Percentiles rank a stretch among this genome's conserved stretches.
phyloP scores from a whole-genome alignment of 2,113 vertebrate genomes.

The Marcusenius ussheri region DNA sequence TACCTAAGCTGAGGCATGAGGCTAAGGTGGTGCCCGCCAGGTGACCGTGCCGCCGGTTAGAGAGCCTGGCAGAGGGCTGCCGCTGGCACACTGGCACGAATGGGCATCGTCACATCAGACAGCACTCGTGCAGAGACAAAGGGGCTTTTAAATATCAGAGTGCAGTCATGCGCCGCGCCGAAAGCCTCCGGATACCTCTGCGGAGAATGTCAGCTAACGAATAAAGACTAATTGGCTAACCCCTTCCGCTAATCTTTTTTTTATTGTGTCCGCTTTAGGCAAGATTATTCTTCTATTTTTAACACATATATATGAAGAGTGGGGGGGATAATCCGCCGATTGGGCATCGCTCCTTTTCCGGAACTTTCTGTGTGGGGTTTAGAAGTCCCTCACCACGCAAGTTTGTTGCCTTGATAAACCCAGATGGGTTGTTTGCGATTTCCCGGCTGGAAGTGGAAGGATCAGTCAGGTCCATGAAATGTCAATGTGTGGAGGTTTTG shows the following conservation, averaged over 20 bases:
- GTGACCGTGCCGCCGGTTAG: neutral
- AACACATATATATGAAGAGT: slow-evolving; percentile 23
- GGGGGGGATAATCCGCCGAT: slow-evolving; percentile 3
- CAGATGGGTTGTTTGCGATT: slow-evolving; percentile 41
- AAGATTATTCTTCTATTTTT: slow-evolving; percentile 50
- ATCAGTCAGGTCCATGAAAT: slow-evolving; percentile 63
- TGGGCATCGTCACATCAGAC: slow-evolving; percentile 25
- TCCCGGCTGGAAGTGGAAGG: slow-evolving; percentile 46
- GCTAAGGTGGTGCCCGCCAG: neutral
- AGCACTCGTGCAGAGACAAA: slow-evolving; percentile 45
- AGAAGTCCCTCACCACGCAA: neutral
- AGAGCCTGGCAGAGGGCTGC: neutral
- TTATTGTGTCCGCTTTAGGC: slow-evolving; percentile 38
- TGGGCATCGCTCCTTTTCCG: neutral
- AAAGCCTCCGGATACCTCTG: slow-evolving; percentile 49
- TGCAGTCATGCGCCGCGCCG: slow-evolving; percentile 34
- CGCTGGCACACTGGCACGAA: slow-evolving; percentile 21
- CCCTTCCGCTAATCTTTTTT: slow-evolving; percentile 51
- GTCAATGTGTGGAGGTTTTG: slow-evolving; percentile 43
- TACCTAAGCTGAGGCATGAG: neutral
- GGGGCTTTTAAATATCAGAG: slow-evolving; percentile 54
- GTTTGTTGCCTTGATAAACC: slow-evolving; percentile 23
- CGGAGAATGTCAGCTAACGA: slow-evolving; percentile 47
- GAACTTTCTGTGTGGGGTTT: neutral
- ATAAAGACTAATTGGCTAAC: slow-evolving; percentile 57